phyloP scores from a whole-genome alignment of 2,797 vertebrate genomes.

The Rhinatrema bivittatum region DNA sequence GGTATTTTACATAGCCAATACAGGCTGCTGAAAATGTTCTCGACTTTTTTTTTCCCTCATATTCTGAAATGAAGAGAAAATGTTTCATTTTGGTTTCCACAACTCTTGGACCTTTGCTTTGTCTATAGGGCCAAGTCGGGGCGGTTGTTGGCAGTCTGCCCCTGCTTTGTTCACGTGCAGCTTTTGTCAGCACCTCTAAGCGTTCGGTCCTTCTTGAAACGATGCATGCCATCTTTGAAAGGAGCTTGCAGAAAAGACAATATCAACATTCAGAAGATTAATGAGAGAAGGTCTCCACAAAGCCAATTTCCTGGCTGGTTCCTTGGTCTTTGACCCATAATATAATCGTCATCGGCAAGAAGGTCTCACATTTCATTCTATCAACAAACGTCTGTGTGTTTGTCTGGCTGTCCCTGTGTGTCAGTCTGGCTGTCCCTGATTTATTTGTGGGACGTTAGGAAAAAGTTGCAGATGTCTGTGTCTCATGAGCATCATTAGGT shows the following conservation, averaged over 20 bases:
- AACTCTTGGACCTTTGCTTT: constrained; percentile 27
- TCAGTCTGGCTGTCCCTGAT: constrained; percentile 27
- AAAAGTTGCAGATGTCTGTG: constrained; percentile 20
- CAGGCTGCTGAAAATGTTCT: constrained; percentile 23
- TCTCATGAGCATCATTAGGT: constrained; percentile 29
- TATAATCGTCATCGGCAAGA: constrained; percentile 25
- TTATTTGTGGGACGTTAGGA: constrained; percentile 34
- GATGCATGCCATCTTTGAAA: constrained; percentile 15
- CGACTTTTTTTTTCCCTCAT: constrained; percentile 13
- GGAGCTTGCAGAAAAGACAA: constrained; percentile 2
- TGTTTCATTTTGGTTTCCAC: constrained; percentile 19
- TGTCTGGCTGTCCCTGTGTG: constrained; percentile 23
- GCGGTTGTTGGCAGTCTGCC: constrained; percentile 34
- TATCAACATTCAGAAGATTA: constrained; percentile 4
- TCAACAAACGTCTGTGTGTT: constrained; percentile 22
- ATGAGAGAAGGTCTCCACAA: not conserved
- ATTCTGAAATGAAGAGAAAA: constrained; percentile 10
- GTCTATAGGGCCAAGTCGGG: constrained; percentile 28
- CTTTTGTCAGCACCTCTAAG: constrained; percentile 29
- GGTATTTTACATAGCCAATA: not conserved
- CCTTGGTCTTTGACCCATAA: constrained; percentile 11
- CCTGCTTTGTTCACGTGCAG: constrained; percentile 13
- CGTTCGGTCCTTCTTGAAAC: constrained; percentile 20
- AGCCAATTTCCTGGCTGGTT: not conserved
- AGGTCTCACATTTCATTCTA: constrained; percentile 29